Evolutionary conservation across 2,888 invertebrate species (phyloP).

Genomic region (Drepana falcataria): DNA sequence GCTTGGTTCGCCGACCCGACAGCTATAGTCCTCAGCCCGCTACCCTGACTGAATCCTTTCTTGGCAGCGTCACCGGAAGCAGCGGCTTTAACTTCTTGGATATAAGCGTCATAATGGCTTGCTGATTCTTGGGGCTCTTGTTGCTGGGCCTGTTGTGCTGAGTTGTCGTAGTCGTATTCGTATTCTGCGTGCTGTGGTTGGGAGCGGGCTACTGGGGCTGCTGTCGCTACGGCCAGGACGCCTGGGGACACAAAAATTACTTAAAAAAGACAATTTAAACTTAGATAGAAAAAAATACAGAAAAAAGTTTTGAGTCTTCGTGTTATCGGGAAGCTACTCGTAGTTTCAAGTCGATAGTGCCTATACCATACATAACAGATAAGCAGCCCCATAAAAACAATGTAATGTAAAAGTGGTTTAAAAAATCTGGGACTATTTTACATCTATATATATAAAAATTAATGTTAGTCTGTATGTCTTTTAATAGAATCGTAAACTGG

Average conservation of each 20-base stretch:
- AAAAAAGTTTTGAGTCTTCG: no score
- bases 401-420: no score
- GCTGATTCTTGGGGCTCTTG: conserved; percentile 62
- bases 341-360: no score
- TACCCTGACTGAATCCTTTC: conserved; percentile 82
- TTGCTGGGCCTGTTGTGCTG: conserved; percentile 32
- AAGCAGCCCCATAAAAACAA: no score
- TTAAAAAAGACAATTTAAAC: neutral
- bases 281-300: no score
- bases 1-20: conserved; percentile 87
- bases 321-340: no score
- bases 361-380: no score
- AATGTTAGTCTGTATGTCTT: no score
- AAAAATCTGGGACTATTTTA: no score
- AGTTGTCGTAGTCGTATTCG: conserved; percentile 63
- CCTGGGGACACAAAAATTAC: conserved; percentile 24
- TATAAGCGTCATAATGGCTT: conserved; percentile 71
- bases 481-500: no score
- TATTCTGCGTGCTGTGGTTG: conserved; percentile 43
- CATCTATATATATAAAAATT: no score
- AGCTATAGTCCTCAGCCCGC: conserved; percentile 84
- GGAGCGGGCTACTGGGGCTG: conserved; percentile 26
- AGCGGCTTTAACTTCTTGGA: conserved; percentile 62
- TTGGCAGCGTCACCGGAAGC: conserved; percentile 51
- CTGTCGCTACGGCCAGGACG: conserved; percentile 38